A percentile compares a stretch with the other conserved stretches of the same genome.
Evolutionary conservation across 1,140 invertebrate species (phyloP).

Genomic region (Tribolium castaneum): DNA sequence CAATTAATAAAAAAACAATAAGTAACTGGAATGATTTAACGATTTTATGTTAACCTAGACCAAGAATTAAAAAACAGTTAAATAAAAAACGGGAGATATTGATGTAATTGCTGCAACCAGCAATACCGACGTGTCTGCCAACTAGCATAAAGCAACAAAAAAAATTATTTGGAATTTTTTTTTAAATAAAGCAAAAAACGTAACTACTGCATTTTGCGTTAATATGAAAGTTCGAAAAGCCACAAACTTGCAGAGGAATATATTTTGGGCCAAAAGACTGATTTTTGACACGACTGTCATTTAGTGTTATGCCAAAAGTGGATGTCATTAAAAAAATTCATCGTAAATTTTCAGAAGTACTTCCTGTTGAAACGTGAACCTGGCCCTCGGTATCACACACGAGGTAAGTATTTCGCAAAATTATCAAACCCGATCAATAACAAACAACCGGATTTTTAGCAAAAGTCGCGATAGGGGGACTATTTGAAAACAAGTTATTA

Average conservation of each 20-base stretch:
- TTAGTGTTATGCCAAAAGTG: too few relatives aligned
- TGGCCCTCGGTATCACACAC: background rate
- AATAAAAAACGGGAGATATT: background rate
- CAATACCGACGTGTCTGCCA: background rate
- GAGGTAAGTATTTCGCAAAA: constrained; percentile 20
- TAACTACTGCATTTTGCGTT: background rate
- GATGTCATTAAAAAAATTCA: background rate
- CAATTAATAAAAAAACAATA: too few relatives aligned
- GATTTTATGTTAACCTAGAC: too few relatives aligned
- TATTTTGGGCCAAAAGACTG: too few relatives aligned
- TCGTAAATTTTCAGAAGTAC: background rate
- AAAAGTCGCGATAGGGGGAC: background rate
- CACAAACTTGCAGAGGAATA: too few relatives aligned
- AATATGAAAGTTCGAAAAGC: too few relatives aligned
- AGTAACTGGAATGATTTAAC: too few relatives aligned
- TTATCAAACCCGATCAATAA: background rate
- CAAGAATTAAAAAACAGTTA: too few relatives aligned
- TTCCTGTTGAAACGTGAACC: background rate
- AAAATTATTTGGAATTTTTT: background rate
- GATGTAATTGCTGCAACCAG: background rate
- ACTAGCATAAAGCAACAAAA: background rate
- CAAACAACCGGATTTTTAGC: background rate
- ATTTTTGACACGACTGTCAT: too few relatives aligned
- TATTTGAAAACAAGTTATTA: constrained; percentile 19
- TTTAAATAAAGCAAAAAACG: background rate